phyloP scores from a whole-genome alignment of 2,113 vertebrate species.

The Callionymus lyra region DNA sequence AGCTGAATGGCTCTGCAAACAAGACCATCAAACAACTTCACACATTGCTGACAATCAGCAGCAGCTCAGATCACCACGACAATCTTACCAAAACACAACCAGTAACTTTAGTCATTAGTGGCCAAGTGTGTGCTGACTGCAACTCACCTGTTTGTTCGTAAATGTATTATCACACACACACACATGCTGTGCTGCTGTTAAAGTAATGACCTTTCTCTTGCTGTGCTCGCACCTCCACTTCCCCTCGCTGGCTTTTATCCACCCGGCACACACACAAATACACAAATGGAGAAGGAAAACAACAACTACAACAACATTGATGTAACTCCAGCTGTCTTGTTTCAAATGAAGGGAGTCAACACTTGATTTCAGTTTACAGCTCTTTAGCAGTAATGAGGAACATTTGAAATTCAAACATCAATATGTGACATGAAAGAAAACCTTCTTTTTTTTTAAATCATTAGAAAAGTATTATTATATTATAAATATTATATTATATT shows the following conservation, averaged over 20 bases:
- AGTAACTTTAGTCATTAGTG: conserved; percentile 26
- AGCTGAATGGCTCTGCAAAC: conserved; percentile 28
- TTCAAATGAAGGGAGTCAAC: conserved; percentile 2
- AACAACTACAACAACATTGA: conserved; percentile 63
- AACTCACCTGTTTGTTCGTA: conserved; percentile 60
- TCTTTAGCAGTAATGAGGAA: too few relatives aligned
- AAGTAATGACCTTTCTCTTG: conserved; percentile 38
- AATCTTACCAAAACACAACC: conserved; percentile 10
- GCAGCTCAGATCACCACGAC: conserved; percentile 11
- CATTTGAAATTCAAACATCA: too few relatives aligned
- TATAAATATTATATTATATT: too few relatives aligned
- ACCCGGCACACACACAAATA: conserved; percentile 6
- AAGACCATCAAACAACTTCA: conserved; percentile 39
- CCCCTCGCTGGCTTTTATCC: conserved; percentile 56
- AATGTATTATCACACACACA: conserved; percentile 56
- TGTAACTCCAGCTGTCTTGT: conserved; percentile 36
- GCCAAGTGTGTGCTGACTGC: conserved; percentile 12
- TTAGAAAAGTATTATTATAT: too few relatives aligned
- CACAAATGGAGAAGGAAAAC: conserved; percentile 61
- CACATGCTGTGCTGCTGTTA: conserved; percentile 10
- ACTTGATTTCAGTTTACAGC: conserved; percentile 7
- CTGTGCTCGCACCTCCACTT: conserved; percentile 60
- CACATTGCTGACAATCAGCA: conserved; percentile 31
- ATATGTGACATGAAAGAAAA: too few relatives aligned
- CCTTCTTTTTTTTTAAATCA: too few relatives aligned